Conservation (phyloP, 1,140 invertebrate species). For the Tribolium madens region DNA sequence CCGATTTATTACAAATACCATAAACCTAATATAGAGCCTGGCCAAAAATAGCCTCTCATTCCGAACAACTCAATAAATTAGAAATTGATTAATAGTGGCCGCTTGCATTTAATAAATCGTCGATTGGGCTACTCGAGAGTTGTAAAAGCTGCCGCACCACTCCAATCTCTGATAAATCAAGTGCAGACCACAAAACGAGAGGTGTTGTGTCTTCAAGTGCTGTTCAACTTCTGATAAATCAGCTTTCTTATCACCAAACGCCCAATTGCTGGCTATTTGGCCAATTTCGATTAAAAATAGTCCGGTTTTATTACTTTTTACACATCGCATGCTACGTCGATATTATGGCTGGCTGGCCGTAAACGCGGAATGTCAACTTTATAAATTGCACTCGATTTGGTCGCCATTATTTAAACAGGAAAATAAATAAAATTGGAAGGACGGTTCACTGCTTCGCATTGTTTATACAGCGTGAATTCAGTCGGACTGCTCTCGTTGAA, state of each 20-base stretch:
- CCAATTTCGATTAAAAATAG: background rate
- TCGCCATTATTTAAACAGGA: too few species aligned
- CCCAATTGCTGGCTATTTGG: background rate
- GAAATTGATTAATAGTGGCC: constrained; percentile 12
- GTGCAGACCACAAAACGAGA: background rate
- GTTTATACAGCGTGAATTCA: too few species aligned
- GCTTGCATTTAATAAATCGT: constrained; percentile 32
- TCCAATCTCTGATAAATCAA: background rate
- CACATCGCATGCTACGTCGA: too few species aligned
- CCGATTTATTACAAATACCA: background rate
- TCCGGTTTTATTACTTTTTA: background rate
- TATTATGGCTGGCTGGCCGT: too few species aligned
- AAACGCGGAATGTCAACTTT: too few species aligned
- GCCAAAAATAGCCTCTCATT: constrained; percentile 1
- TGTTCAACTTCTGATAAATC: background rate
- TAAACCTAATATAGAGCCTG: background rate
- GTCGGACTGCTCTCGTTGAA: too few species aligned
- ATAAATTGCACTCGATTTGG: too few species aligned
- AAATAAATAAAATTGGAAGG: too few species aligned
- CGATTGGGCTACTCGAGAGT: constrained; percentile 9
- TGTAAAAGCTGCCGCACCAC: constrained; percentile 6
- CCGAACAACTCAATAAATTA: constrained; percentile 26
- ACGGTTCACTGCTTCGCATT: too few species aligned
- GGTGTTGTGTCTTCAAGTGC: background rate
- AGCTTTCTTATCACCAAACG: background rate